Evolutionary conservation across 2,113 vertebrate species (phyloP).

Genomic region (Bubo bubo): DNA sequence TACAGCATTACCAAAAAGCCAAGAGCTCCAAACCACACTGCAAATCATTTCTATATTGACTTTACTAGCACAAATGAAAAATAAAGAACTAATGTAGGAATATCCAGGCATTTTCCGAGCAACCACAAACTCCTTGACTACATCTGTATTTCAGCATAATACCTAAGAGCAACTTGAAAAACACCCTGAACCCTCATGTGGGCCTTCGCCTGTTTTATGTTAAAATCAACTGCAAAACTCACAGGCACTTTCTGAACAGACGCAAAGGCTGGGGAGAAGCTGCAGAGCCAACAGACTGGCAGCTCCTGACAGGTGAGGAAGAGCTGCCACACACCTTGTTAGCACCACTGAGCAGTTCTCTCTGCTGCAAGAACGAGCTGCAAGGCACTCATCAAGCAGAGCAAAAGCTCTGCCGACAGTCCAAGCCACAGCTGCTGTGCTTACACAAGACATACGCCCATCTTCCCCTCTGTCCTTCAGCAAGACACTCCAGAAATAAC

Average conservation of each 20-base stretch:
- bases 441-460: not conserved
- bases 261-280: not conserved
- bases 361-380: fast-evolving
- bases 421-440: not conserved
- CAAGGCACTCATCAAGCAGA: not conserved
- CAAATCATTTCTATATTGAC: not conserved
- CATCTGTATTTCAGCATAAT: not conserved
- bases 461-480: not conserved
- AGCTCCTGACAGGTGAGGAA: not conserved
- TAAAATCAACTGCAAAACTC: fast-evolving
- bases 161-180: not conserved
- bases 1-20: not conserved
- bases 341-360: fast-evolving
- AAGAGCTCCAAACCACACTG: fast-evolving
- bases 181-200: fast-evolving
- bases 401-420: not conserved
- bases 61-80: not conserved
- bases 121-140: too few relatives aligned
- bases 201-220: not conserved
- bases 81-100: not conserved
- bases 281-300: not conserved
- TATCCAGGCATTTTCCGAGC: not conserved
- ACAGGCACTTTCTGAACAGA: not conserved
- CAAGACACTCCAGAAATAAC: not conserved
- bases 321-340: not conserved